Evolutionary conservation across 2,113 vertebrate genomes (phyloP).

Genomic region (Alectura lathami): DNA sequence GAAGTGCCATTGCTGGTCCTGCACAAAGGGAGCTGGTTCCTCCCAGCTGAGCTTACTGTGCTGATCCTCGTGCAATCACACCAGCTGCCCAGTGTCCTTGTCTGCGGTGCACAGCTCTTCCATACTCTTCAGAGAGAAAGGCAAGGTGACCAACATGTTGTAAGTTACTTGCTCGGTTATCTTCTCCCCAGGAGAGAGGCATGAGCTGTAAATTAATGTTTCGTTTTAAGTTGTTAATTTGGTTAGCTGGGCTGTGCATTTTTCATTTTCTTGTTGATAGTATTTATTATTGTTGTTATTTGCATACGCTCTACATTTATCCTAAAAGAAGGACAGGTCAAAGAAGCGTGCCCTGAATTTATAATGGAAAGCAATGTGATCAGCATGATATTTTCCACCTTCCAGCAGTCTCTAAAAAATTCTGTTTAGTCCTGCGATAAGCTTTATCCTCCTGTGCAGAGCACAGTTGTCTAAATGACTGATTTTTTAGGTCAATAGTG

Average conservation of each 20-base stretch:
- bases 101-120: background rate
- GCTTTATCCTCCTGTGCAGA: slow-evolving; percentile 47
- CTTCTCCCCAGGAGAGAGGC: background rate
- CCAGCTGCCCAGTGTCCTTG: background rate
- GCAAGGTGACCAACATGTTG: background rate
- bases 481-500: slow-evolving; percentile 29
- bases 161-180: background rate
- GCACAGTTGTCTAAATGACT: slow-evolving; percentile 17
- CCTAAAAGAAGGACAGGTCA: background rate
- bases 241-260: background rate
- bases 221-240: background rate
- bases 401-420: background rate
- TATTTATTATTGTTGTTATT: background rate
- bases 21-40: background rate
- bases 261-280: background rate
- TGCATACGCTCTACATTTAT: background rate
- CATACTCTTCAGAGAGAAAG: background rate
- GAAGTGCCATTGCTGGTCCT: background rate
- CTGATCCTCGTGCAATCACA: background rate
- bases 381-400: background rate
- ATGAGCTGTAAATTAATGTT: background rate
- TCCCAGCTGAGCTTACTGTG: background rate
- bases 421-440: slow-evolving; percentile 30
- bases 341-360: background rate
- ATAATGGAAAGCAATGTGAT: background rate